Conservation (phyloP, 2,888 invertebrate genomes). For the Acanthococcus lagerstroemiae region DNA sequence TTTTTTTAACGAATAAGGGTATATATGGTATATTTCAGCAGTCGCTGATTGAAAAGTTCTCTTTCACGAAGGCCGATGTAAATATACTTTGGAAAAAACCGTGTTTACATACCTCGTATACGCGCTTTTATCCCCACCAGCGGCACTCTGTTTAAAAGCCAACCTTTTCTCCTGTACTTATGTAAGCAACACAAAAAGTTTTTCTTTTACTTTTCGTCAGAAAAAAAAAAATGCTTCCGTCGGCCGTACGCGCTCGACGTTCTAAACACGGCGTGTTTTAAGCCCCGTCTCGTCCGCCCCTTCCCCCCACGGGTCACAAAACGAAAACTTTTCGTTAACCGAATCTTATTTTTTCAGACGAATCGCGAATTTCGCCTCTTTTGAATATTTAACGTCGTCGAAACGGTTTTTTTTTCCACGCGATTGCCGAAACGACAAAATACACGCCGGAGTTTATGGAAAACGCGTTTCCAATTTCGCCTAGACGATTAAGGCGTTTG, state of each 20-base stretch:
- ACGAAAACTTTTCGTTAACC: background rate
- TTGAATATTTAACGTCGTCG: no score
- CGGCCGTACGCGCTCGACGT: no score
- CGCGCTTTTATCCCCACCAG: slow-evolving; percentile 7
- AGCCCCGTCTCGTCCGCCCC: background rate
- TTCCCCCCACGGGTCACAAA: no score
- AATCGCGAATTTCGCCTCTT: background rate
- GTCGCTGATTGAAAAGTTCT: slow-evolving; percentile 20
- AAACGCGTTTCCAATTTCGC: no score
- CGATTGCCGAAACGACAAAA: no score
- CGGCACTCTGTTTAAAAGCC: background rate
- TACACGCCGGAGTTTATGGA: no score
- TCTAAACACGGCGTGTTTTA: no score
- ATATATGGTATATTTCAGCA: slow-evolving; percentile 9
- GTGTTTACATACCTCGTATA: slow-evolving; percentile 19
- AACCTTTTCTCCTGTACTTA: slow-evolving; percentile 11
- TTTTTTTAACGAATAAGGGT: background rate
- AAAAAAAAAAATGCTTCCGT: no score
- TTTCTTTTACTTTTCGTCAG: slow-evolving; percentile 20
- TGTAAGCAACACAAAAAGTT: slow-evolving; percentile 12
- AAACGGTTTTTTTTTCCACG: no score
- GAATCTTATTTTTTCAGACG: no score
- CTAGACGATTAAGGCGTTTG: no score
- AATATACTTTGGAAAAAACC: slow-evolving; percentile 23
- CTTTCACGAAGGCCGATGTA: slow-evolving; percentile 22